phyloP scores from a whole-genome alignment of 2,797 vertebrate species.

The Linurgus olivaceus region DNA sequence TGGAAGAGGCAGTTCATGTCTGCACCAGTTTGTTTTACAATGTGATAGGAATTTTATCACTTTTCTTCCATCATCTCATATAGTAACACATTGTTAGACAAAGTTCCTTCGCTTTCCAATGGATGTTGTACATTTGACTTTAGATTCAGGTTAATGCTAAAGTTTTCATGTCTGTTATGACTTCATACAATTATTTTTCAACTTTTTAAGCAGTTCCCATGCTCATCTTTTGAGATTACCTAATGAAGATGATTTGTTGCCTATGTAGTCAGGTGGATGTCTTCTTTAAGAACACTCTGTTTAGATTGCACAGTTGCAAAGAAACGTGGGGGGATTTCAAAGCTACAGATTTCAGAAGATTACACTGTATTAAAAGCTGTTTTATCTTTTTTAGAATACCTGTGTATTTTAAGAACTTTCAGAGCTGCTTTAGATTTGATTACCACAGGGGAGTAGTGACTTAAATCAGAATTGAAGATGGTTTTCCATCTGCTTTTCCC shows the following conservation, averaged over 20 bases:
- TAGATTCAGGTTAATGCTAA: not conserved
- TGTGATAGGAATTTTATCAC: rapidly evolving
- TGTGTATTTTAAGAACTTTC: not conserved
- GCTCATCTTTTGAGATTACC: not conserved
- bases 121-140: not conserved
- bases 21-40: not conserved
- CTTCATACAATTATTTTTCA: not conserved
- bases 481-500: not conserved
- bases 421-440: not conserved
- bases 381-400: not conserved
- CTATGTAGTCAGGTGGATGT: rapidly evolving
- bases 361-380: not conserved
- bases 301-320: not conserved
- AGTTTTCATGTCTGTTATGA: not conserved
- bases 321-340: not conserved
- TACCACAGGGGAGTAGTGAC: not conserved
- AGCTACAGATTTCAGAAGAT: not conserved
- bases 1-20: not conserved
- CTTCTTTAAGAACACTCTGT: not conserved
- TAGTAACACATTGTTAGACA: not conserved
- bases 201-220: not conserved
- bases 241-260: not conserved
- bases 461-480: not conserved
- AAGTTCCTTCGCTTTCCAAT: rapidly evolving
- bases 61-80: not conserved